Evolutionary conservation across 2,797 vertebrate species (phyloP).

Genomic region (Poecilia wingei): DNA sequence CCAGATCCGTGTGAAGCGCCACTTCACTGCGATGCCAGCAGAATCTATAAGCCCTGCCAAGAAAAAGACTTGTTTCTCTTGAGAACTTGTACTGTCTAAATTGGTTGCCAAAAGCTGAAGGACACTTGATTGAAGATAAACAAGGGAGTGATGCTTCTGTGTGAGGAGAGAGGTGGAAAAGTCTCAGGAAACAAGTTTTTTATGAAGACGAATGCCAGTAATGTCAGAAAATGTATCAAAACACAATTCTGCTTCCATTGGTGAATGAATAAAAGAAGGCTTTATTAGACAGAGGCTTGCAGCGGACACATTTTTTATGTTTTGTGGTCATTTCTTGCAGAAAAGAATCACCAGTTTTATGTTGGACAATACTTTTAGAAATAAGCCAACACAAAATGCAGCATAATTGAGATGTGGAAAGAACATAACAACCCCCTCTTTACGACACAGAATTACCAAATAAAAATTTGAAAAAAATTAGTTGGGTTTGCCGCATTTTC

Average conservation of each 20-base stretch:
- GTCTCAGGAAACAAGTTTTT: neutral
- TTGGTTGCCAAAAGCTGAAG: conserved; percentile 31
- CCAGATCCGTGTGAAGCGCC: conserved; percentile 25
- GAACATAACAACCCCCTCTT: neutral
- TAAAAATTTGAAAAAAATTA: neutral
- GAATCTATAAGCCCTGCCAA: conserved; percentile 13
- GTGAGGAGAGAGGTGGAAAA: neutral
- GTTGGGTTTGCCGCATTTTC: no score
- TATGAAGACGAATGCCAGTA: neutral
- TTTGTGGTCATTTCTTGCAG: neutral
- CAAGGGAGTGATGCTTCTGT: conserved; percentile 9
- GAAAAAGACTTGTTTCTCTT: neutral
- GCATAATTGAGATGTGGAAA: neutral
- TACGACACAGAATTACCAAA: neutral
- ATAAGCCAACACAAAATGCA: neutral
- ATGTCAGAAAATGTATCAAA: neutral
- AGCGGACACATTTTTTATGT: neutral
- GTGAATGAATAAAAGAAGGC: neutral
- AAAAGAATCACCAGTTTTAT: neutral
- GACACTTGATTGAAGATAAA: conserved; percentile 23
- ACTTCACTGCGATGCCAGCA: conserved; percentile 15
- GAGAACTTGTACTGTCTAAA: conserved; percentile 11
- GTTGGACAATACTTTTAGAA: neutral
- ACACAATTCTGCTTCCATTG: neutral
- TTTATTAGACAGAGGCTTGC: neutral